Conservation (phyloP, 2,888 invertebrate species). For the Chromoteleia sp. region DNA sequence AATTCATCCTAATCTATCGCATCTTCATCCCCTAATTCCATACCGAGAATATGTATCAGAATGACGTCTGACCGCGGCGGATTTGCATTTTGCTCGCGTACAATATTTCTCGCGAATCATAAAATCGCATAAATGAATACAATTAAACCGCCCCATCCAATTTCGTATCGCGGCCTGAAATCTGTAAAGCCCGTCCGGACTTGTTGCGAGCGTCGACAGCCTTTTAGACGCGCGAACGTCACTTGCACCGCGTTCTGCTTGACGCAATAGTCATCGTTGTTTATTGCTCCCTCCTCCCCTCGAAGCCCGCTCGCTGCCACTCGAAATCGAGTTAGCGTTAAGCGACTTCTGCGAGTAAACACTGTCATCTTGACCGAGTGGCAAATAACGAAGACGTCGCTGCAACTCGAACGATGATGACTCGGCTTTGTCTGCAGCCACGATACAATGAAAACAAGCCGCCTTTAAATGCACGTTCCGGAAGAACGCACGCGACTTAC, state of each 20-base stretch:
- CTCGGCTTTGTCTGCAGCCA: slow-evolving; percentile 61
- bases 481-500: slow-evolving; percentile 71
- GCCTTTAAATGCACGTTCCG: slow-evolving; percentile 68
- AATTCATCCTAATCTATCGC: slow-evolving; percentile 18
- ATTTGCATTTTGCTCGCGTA: slow-evolving; percentile 25
- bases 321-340: slow-evolving; percentile 44
- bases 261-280: slow-evolving; percentile 22
- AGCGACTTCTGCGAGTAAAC: slow-evolving; percentile 62
- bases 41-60: not conserved
- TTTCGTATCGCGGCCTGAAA: too few relatives aligned
- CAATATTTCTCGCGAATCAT: slow-evolving; percentile 23
- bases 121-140: slow-evolving; percentile 44
- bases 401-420: slow-evolving; percentile 60
- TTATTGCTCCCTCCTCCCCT: not conserved
- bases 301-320: slow-evolving; percentile 15
- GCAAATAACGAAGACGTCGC: slow-evolving; percentile 61
- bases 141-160: too few relatives aligned
- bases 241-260: slow-evolving; percentile 7
- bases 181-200: too few relatives aligned
- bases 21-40: slow-evolving; percentile 15
- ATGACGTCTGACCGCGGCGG: slow-evolving; percentile 11
- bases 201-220: slow-evolving; percentile 16
- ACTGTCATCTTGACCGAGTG: slow-evolving; percentile 69
- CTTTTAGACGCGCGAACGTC: slow-evolving; percentile 26
- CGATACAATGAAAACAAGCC: slow-evolving; percentile 57